Conservation (phyloP, 2,797 vertebrate genomes). For the Clamator glandarius region DNA sequence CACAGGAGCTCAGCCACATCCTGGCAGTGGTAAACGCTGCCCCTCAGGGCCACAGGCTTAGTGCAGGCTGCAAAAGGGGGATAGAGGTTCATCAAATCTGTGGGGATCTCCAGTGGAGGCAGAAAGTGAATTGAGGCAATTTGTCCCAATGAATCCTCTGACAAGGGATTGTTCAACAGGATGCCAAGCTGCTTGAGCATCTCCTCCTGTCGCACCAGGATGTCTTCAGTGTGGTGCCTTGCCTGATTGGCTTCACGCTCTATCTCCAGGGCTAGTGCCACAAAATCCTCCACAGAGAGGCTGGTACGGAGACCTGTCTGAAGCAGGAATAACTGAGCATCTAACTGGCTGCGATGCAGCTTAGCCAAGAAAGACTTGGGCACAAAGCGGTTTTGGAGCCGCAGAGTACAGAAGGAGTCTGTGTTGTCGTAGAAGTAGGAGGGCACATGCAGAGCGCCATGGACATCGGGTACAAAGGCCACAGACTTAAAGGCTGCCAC, state of each 20-base stretch:
- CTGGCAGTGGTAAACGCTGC: background rate
- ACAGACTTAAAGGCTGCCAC: conserved; percentile 13
- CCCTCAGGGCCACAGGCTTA: conserved; percentile 13
- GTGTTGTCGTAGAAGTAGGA: conserved; percentile 42
- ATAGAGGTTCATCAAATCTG: background rate
- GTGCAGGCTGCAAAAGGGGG: background rate
- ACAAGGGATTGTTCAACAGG: background rate
- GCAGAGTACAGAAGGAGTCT: background rate
- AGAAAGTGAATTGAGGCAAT: conserved; percentile 58
- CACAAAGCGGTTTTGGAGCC: conserved; percentile 54
- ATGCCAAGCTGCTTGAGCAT: background rate
- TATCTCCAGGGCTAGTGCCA: conserved; percentile 42
- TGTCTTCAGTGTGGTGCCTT: background rate
- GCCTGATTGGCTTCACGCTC: background rate
- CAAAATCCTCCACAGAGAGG: conserved; percentile 45
- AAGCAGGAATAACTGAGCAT: background rate
- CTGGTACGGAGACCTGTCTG: conserved; percentile 19
- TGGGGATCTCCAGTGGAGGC: background rate
- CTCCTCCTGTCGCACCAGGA: background rate
- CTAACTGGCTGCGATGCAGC: too few species aligned
- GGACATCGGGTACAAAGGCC: conserved; percentile 46
- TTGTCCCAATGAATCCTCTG: background rate
- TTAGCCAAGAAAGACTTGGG: conserved; percentile 18
- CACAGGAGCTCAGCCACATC: conserved; percentile 29
- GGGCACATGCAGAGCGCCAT: background rate